Conservation (phyloP, 1,140 invertebrate genomes). For the Hyphantria cunea region DNA sequence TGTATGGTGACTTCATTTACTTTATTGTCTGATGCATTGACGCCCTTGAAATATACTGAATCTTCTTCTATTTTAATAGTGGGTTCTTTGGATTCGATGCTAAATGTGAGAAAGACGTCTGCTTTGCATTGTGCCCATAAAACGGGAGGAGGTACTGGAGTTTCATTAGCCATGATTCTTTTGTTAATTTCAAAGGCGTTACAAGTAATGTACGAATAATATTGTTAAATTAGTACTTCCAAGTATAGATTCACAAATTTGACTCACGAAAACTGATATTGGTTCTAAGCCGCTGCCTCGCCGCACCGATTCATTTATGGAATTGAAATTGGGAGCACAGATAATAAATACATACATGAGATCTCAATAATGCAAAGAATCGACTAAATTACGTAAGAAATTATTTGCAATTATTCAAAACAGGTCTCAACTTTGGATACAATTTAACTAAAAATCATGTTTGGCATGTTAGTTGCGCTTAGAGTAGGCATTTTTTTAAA, state of each 20-base stretch:
- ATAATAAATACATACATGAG: conserved; percentile 6
- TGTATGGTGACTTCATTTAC: conserved; percentile 93
- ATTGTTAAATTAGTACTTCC: conserved; percentile 16
- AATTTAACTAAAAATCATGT: too few species aligned
- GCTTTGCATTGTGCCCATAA: conserved; percentile 95
- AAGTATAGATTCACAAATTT: conserved; percentile 32
- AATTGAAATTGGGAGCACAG: conserved; percentile 29
- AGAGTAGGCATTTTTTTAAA: too few species aligned
- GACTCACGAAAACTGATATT: conserved; percentile 31
- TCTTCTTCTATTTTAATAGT: conserved; percentile 87
- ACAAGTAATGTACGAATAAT: conserved; percentile 2
- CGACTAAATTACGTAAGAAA: too few species aligned
- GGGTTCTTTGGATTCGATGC: conserved; percentile 94
- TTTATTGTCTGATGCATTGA: conserved; percentile 92
- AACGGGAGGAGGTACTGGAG: conserved; percentile 88
- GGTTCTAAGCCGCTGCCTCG: conserved; percentile 24
- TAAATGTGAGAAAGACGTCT: conserved; percentile 93
- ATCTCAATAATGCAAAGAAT: too few species aligned
- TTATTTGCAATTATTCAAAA: too few species aligned
- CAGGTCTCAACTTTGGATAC: too few species aligned
- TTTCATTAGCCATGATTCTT: conserved; percentile 62
- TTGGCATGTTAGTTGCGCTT: too few species aligned
- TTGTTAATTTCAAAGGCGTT: conserved; percentile 3
- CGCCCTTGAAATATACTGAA: conserved; percentile 92
- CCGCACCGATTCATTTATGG: conserved; percentile 42